Conservation (phyloP, 2,113 vertebrate species). For the Steatornis caripensis region DNA sequence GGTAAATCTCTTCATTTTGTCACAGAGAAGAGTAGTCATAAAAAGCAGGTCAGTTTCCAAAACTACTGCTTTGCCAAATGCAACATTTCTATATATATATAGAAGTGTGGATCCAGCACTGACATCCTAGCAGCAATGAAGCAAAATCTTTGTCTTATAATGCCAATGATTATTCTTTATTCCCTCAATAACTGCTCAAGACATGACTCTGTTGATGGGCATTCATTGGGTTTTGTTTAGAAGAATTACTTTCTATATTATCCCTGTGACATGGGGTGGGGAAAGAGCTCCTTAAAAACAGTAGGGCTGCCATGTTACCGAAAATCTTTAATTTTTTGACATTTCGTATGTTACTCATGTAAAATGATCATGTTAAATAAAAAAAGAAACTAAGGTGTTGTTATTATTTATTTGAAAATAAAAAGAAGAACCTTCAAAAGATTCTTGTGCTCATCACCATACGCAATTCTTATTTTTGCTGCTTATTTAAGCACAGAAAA, state of each 20-base stretch:
- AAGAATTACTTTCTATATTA: not conserved
- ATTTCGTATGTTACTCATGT: accelerated
- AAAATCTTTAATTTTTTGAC: not conserved
- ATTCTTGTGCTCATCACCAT: not conserved
- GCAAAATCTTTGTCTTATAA: not conserved
- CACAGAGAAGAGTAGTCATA: not conserved
- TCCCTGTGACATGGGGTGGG: not conserved
- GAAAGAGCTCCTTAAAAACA: not conserved
- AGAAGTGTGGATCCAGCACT: not conserved
- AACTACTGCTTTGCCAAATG: not conserved
- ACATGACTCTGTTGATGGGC: not conserved
- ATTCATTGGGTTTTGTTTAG: not conserved
- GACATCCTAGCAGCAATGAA: not conserved
- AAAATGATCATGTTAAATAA: not conserved
- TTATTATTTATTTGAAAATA: not conserved
- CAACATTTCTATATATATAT: not conserved
- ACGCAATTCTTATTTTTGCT: not conserved
- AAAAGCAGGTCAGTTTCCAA: slow-evolving; percentile 6
- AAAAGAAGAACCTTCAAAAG: not conserved
- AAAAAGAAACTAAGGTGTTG: not conserved
- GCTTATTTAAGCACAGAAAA: not conserved
- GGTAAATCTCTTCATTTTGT: not conserved
- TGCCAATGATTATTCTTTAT: not conserved
- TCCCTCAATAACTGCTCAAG: not conserved
- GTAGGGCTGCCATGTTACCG: not conserved